A percentile compares a stretch with the other conserved stretches of the same genome.
phyloP scores from a whole-genome alignment of 37 sponge, comb jelly and placozoan genomes.

The Halichondria panicea region DNA sequence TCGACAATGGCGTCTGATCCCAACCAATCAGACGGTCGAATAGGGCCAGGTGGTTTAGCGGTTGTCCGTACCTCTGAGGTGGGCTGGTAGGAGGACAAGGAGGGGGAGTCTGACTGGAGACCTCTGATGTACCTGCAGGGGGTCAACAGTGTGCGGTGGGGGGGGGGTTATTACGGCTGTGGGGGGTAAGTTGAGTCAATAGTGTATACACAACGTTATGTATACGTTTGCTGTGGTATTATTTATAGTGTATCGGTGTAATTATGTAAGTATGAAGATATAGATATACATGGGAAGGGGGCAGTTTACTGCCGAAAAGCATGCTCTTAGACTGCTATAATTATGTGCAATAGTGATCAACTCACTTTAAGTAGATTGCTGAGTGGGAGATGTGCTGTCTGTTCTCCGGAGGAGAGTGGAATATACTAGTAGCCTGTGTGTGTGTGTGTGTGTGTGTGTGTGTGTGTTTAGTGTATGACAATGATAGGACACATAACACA shows the following conservation, averaged over 20 bases:
- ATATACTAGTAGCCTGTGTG: conserved; percentile 4
- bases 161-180: too few species aligned
- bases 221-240: too few species aligned
- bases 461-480: background rate
- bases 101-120: conserved; percentile 22
- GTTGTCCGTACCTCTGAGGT: conserved; percentile 5
- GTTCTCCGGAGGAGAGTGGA: conserved; percentile 32
- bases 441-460: background rate
- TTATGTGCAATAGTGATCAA: too few species aligned
- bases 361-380: conserved; percentile 43
- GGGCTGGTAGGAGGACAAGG: conserved; percentile 4
- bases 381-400: conserved; percentile 23
- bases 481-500: too few species aligned
- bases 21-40: conserved; percentile 17
- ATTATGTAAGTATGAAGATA: too few species aligned
- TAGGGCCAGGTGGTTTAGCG: background rate
- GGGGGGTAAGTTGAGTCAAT: too few species aligned
- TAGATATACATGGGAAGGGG: too few species aligned
- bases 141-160: too few species aligned
- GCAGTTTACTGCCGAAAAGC: too few species aligned
- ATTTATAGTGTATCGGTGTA: too few species aligned
- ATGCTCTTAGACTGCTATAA: too few species aligned
- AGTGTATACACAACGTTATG: too few species aligned
- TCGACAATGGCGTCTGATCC: conserved; percentile 19
- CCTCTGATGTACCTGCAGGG: conserved; percentile 30